These are phyloP conservation scores for Akabosia matsudoensis DNA, from an alignment of 1,140 invertebrate species.

Conservation along the genomic window DNA sequence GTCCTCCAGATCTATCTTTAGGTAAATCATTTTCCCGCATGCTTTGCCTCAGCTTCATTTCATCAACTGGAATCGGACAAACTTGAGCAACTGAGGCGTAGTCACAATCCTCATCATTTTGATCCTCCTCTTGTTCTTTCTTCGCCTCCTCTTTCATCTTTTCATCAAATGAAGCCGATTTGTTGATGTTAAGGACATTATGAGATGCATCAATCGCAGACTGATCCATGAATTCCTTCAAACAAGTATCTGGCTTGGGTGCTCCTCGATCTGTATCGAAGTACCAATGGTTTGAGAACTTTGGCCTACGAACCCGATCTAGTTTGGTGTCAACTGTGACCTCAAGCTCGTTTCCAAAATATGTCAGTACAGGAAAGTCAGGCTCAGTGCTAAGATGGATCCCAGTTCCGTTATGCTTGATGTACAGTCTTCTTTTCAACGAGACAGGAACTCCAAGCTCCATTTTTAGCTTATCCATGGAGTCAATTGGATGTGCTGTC, in stretches of 20 bases:
- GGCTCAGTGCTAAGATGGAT: slow-evolving; percentile 37
- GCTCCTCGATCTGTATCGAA: slow-evolving; percentile 42
- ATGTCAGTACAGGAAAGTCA: slow-evolving; percentile 35
- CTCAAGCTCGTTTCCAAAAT: slow-evolving; percentile 43
- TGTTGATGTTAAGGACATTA: slow-evolving; percentile 32
- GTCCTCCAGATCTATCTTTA: neutral
- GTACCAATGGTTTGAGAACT: slow-evolving; percentile 40
- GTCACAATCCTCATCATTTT: neutral
- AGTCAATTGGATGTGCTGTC: slow-evolving; percentile 35
- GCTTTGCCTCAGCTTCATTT: neutral
- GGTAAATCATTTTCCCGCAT: neutral
- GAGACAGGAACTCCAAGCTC: slow-evolving; percentile 36
- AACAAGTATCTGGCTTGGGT: neutral
- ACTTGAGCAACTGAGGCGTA: neutral
- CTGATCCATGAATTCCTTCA: slow-evolving; percentile 31
- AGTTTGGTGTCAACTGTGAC: slow-evolving; percentile 40
- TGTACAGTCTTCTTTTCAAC: slow-evolving; percentile 33
- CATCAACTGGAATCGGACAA: neutral
- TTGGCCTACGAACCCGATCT: slow-evolving; percentile 21
- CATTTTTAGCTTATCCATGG: slow-evolving; percentile 25
- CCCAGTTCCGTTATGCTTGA: slow-evolving; percentile 42
- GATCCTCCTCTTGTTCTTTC: neutral
- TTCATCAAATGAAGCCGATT: slow-evolving; percentile 20
- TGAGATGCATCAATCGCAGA: slow-evolving; percentile 33
- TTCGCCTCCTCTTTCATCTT: slow-evolving; percentile 9